These are phyloP conservation scores for Acropora yongei DNA, from an alignment of 64 coral and sea anemone genomes.

Conservation along the genomic window DNA sequence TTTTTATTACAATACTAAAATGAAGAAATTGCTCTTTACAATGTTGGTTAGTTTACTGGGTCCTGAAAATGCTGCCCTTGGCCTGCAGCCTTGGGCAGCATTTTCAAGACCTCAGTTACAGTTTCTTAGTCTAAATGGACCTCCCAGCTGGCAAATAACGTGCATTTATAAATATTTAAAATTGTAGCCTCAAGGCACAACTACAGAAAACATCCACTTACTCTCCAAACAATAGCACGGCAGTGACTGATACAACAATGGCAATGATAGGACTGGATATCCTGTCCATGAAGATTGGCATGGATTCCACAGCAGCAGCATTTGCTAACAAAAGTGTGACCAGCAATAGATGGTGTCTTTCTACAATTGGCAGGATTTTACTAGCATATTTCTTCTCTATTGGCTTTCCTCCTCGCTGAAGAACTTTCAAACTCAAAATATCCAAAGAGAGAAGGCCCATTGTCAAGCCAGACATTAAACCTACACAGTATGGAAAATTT, in stretches of 20 bases:
- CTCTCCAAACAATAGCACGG: slow-evolving; percentile 98
- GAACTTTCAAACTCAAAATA: slow-evolving; percentile 95
- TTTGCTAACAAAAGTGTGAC: slow-evolving; percentile 93
- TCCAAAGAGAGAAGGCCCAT: slow-evolving; percentile 95
- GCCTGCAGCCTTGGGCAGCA: no score
- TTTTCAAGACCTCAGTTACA: no score
- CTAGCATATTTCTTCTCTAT: slow-evolving; percentile 81
- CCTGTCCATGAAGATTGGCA: slow-evolving; percentile 97
- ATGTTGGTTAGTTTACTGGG: no score
- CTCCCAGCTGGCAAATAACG: no score
- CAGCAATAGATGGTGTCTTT: slow-evolving; percentile 88
- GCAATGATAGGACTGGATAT: slow-evolving; percentile 96
- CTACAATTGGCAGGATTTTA: slow-evolving; percentile 92
- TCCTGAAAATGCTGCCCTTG: no score
- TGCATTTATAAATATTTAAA: no score
- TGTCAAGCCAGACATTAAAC: slow-evolving; percentile 91
- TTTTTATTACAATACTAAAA: no score
- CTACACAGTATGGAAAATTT: slow-evolving; percentile 12
- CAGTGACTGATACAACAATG: slow-evolving; percentile 96
- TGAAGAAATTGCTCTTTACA: no score
- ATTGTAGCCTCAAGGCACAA: neutral
- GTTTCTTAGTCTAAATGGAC: no score
- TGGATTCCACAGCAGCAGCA: slow-evolving; percentile 93
- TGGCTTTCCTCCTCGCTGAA: slow-evolving; percentile 92
- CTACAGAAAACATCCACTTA: slow-evolving; percentile 64